Conservation (phyloP, 2,797 vertebrate genomes). For the Scolopax bukidnonensis region DNA sequence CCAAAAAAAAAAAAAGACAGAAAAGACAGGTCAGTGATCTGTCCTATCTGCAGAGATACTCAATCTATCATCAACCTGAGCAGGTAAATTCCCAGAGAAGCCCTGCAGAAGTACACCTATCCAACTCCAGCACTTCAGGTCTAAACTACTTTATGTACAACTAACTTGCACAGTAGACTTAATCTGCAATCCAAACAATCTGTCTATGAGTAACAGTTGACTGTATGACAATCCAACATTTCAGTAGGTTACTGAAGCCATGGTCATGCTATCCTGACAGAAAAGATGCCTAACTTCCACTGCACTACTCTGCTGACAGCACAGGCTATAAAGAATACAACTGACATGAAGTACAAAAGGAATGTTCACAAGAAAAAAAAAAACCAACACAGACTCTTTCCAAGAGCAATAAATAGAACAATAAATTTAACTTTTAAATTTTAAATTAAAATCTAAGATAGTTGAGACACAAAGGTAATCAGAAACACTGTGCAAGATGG, state of each 20-base stretch:
- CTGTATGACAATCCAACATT: background rate
- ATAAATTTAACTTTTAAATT: background rate
- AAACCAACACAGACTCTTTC: background rate
- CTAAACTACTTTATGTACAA: background rate
- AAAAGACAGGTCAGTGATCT: no score
- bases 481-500: background rate
- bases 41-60: background rate
- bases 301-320: background rate
- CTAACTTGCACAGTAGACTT: background rate
- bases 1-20: background rate
- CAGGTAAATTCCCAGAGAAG: background rate
- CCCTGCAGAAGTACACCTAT: background rate
- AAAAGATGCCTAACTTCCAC: background rate
- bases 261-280: background rate
- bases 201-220: background rate
- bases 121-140: background rate
- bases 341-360: background rate
- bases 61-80: background rate
- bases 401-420: background rate
- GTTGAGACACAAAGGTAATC: background rate
- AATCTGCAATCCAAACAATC: background rate
- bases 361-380: background rate
- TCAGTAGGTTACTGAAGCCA: background rate
- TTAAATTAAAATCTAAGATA: background rate
- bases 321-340: background rate